A percentile compares a stretch with the other conserved stretches of the same genome.
phyloP scores from a whole-genome alignment of 2,888 invertebrate genomes.

The Troilus luridus region DNA sequence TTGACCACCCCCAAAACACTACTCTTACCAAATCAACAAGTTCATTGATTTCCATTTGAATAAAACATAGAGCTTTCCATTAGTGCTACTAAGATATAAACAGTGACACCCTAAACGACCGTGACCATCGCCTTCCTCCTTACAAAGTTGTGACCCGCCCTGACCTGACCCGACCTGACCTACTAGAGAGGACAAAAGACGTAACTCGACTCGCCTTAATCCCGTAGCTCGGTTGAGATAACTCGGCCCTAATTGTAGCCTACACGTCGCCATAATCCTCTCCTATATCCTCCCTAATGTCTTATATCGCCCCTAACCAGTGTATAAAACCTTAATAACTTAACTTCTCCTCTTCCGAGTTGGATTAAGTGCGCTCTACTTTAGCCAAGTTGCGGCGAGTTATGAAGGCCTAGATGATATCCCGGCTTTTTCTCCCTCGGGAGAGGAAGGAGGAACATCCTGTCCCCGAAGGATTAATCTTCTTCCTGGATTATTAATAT shows the following conservation, averaged over 20 bases:
- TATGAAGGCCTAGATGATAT: not conserved
- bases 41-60: no score
- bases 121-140: no score
- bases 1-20: no score
- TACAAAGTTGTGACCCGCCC: no score
- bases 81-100: no score
- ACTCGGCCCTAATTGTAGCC: not conserved
- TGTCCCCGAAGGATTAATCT: not conserved
- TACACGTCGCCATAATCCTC: not conserved
- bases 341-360: not conserved
- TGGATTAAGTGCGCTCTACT: not conserved
- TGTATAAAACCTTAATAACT: slow-evolving; percentile 14
- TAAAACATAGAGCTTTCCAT: no score
- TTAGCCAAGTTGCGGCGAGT: not conserved
- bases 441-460: not conserved
- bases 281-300: not conserved
- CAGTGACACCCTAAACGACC: no score
- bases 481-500: not conserved
- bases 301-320: slow-evolving; percentile 19
- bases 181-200: not conserved
- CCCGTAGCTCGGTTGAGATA: not conserved
- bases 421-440: not conserved
- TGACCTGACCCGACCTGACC: not conserved
- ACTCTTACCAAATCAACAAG: no score
- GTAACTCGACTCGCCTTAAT: not conserved